Percentiles rank a stretch among this genome's conserved stretches.
These are phyloP conservation scores for Brachionus rotundiformis DNA, from an alignment of 1,140 invertebrate species.

Conservation along the genomic window DNA sequence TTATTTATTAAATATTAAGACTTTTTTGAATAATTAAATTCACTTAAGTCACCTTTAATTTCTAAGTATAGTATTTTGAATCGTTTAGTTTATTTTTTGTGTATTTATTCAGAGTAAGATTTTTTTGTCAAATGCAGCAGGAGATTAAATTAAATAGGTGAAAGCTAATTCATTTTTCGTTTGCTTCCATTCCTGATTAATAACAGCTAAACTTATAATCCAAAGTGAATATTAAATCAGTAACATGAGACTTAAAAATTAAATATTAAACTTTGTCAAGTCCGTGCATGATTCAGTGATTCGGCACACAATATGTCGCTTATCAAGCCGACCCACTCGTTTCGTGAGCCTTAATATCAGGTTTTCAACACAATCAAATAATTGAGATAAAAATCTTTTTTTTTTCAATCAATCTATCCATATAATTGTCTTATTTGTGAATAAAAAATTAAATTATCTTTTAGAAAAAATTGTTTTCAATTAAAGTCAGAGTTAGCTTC, in stretches of 20 bases:
- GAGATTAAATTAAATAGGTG: neutral
- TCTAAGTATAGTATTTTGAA: neutral
- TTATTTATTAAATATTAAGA: neutral
- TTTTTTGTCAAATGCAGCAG: neutral
- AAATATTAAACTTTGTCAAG: neutral
- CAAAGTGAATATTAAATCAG: neutral
- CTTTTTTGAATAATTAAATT: neutral
- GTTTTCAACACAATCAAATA: neutral
- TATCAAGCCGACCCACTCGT: neutral
- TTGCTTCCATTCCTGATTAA: neutral
- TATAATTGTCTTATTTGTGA: no score
- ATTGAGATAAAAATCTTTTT: no score
- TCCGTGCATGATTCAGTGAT: neutral
- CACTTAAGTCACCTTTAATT: conserved; percentile 9
- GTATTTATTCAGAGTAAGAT: no score
- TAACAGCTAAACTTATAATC: neutral
- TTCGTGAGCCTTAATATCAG: neutral
- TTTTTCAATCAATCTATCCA: no score
- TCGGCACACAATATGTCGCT: neutral
- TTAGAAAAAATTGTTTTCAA: no score
- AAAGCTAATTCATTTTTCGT: neutral
- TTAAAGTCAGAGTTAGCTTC: no score
- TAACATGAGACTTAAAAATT: neutral
- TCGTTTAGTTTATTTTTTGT: neutral
- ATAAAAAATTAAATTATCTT: no score